Evolutionary conservation across 2,888 invertebrate species (phyloP), one percentile per base, ranked within the genome.

Genomic region (Hydrotaea cyrtoneurina): DNA sequence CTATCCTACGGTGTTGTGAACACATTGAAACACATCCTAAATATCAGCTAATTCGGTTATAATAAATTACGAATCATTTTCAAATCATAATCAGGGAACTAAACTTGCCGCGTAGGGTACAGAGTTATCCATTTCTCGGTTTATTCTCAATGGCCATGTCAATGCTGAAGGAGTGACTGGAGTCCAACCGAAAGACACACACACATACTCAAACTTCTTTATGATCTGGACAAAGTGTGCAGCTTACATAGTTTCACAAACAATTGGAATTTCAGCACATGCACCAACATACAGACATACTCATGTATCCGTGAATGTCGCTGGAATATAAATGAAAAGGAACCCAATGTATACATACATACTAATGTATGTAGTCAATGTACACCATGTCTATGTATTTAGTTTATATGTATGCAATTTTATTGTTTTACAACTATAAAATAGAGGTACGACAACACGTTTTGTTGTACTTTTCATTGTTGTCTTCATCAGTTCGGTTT

Each of bases 391-490:
- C 19, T 39, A 10, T 31, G 36, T 17, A 50, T 46, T 74, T 17
- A 71, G 26, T 83, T 64, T 55, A 55, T 55, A 55, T 21, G 26
- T 57, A 46, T 66, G 23, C 64, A 80, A 71, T 64, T 84, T 80
- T 84, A 78, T 75, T 82, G 79, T 75, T 85, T 85, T 85, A 82
- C 74, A 79, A 69, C 69, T 46, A 69, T 69, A 69, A 46, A 46
- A 69, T 73, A 23, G 57, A 73, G 66, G 82, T 69, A 23, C 46
- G 21, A 69, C 46, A 7, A 69, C 8, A 66, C 39, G 39, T 72
- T 39, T 17, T 74, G 36, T 57, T 75, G 57, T n/a, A n/a, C 23
- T 57, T 72, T 74, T 74, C 57, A 50, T 72, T 57, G 36, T 82
- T 66, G 43, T 26, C 64, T 66, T 43, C 17, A 31, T n/a, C 66